These are phyloP conservation scores for Festucalex cinctus DNA, from an alignment of 2,113 vertebrate genomes.

Conservation along the genomic window DNA sequence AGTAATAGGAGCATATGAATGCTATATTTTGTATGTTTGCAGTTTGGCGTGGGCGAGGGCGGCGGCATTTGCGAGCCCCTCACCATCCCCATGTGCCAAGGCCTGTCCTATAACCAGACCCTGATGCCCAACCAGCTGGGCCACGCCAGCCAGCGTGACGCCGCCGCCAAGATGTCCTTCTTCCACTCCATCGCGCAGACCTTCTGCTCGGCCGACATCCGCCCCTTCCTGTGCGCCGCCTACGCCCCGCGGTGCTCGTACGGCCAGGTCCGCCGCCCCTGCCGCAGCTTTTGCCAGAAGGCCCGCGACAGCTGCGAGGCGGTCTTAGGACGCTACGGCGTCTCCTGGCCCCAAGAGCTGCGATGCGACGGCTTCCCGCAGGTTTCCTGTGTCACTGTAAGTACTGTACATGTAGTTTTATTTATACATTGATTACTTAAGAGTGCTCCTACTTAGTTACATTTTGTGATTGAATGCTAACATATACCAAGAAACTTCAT, in stretches of 20 bases:
- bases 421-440: background rate
- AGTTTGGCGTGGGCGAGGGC: conserved; percentile 47
- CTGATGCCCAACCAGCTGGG: conserved; percentile 55
- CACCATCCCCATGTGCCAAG: conserved; percentile 57
- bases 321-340: conserved; percentile 31
- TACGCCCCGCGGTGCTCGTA: conserved; percentile 55
- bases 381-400: conserved; percentile 43
- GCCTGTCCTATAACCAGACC: conserved; percentile 59
- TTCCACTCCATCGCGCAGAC: conserved; percentile 50
- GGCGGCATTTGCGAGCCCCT: conserved; percentile 56
- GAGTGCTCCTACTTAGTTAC: too few relatives aligned
- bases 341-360: conserved; percentile 58
- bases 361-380: conserved; percentile 60
- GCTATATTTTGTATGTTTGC: conserved; percentile 1
- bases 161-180: conserved; percentile 51
- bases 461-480: background rate
- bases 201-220: conserved; percentile 39
- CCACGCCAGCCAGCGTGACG: conserved; percentile 54
- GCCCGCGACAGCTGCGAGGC: conserved; percentile 45
- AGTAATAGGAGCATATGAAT: too few relatives aligned
- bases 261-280: conserved; percentile 47
- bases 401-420: background rate
- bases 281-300: conserved; percentile 54
- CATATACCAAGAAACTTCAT: background rate
- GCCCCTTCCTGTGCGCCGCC: conserved; percentile 53